phyloP scores from a whole-genome alignment of 2,113 vertebrate species.

The Lota lota region DNA sequence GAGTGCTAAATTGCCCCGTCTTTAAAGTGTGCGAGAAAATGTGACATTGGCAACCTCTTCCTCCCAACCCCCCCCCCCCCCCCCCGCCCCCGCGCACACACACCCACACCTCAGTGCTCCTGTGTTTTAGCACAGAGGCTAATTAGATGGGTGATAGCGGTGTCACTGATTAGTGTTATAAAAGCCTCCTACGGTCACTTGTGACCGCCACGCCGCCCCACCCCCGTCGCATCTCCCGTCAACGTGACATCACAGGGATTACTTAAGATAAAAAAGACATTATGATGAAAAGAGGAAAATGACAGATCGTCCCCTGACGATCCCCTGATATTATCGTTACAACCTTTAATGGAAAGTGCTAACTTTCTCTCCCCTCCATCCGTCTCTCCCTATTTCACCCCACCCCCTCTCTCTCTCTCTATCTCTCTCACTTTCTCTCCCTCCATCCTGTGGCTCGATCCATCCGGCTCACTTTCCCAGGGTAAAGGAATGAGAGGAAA shows the following conservation, averaged over 20 bases:
- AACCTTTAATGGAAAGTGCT: constrained; percentile 91
- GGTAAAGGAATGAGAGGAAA: constrained; percentile 64
- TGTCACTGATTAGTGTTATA: constrained; percentile 93
- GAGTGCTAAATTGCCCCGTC: constrained; percentile 72
- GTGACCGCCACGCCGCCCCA: constrained; percentile 51
- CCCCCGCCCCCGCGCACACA: no score
- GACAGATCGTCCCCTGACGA: constrained; percentile 78
- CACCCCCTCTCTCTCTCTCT: constrained; percentile 28
- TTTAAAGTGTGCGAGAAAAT: constrained; percentile 85
- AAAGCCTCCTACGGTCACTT: constrained; percentile 83
- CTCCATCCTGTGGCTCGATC: constrained; percentile 56
- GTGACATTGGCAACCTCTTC: constrained; percentile 79
- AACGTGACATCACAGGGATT: constrained; percentile 93
- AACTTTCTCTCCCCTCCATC: constrained; percentile 66
- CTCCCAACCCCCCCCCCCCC: constrained; percentile 78
- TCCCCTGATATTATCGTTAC: constrained; percentile 88
- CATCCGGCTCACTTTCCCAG: constrained; percentile 75
- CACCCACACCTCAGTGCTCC: constrained; percentile 71
- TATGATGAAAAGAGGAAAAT: constrained; percentile 65
- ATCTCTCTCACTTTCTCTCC: constrained; percentile 29
- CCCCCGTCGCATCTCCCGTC: constrained; percentile 82
- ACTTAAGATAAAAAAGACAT: constrained; percentile 93
- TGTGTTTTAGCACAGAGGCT: constrained; percentile 84
- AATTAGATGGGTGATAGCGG: constrained; percentile 90
- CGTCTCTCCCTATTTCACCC: constrained; percentile 3